These are phyloP conservation scores for Trichomalopsis sarcophagae DNA, from an alignment of 1,140 invertebrate genomes.

Conservation along the genomic window DNA sequence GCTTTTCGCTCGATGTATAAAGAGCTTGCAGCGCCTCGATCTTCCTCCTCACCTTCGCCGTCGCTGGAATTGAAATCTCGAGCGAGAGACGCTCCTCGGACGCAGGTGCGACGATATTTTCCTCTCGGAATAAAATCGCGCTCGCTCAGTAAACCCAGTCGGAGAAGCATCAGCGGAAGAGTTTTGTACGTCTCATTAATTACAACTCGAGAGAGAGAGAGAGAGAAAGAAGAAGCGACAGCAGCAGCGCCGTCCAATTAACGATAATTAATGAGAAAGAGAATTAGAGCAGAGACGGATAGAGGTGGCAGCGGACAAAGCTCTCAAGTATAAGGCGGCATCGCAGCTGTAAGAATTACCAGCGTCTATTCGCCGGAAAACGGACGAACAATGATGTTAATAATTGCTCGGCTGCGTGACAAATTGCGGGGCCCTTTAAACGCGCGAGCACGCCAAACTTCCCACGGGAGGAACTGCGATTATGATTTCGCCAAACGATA, in stretches of 20 bases:
- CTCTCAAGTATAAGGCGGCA: background rate
- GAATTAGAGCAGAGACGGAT: conserved; percentile 34
- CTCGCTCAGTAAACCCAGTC: no score
- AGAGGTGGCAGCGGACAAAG: background rate
- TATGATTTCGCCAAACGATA: background rate
- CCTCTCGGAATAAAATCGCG: no score
- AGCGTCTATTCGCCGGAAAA: background rate
- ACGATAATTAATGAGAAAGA: conserved; percentile 46
- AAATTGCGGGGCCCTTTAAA: conserved; percentile 20
- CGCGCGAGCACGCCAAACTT: background rate
- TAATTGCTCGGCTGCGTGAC: conserved; percentile 13
- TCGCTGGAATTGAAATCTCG: no score
- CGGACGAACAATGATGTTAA: conserved; percentile 15
- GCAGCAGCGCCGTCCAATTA: conserved; percentile 21
- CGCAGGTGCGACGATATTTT: no score
- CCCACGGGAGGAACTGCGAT: no score
- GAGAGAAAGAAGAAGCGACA: background rate
- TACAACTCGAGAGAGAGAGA: background rate
- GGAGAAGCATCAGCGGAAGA: background rate
- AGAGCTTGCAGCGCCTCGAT: background rate
- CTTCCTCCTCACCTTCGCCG: no score
- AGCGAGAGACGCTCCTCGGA: no score
- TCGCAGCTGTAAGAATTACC: background rate
- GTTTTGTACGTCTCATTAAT: conserved; percentile 41
- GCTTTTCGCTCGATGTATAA: background rate